Evolutionary conservation across 2,888 invertebrate genomes (phyloP).

Genomic region (Pinctada fucata): DNA sequence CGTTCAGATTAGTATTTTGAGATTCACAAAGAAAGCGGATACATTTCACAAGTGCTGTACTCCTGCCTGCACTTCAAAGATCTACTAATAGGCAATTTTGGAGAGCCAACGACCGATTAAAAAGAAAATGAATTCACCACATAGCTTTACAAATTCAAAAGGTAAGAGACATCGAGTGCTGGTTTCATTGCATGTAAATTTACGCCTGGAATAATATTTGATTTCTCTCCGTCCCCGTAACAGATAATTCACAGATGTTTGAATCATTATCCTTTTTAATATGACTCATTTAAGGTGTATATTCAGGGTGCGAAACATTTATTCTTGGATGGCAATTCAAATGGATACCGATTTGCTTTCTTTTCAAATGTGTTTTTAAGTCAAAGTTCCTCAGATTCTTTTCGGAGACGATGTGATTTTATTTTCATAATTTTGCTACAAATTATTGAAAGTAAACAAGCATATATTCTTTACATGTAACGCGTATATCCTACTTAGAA

Average conservation of each 20-base stretch:
- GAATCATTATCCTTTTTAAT: neutral
- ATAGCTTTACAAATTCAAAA: neutral
- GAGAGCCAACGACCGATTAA: conserved; percentile 20
- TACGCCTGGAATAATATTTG: conserved; percentile 8
- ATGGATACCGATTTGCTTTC: too few species aligned
- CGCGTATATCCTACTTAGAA: too few species aligned
- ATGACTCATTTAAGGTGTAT: neutral
- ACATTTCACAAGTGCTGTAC: conserved; percentile 25
- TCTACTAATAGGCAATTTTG: conserved; percentile 31
- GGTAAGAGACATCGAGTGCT: conserved; percentile 2
- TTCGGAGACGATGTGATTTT: too few species aligned
- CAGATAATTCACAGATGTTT: conserved; percentile 1
- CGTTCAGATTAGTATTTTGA: conserved; percentile 17
- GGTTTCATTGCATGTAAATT: conserved; percentile 11
- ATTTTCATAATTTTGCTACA: too few species aligned
- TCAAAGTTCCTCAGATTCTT: too few species aligned
- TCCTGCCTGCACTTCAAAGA: conserved; percentile 30
- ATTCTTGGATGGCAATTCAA: too few species aligned
- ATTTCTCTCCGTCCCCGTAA: neutral
- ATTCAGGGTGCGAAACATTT: too few species aligned
- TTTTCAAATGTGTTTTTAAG: too few species aligned
- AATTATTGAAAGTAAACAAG: too few species aligned
- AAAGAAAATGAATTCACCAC: conserved; percentile 4
- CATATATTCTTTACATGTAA: too few species aligned
- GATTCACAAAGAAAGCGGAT: conserved; percentile 19